A percentile compares a stretch with the other conserved stretches of the same genome.
These are phyloP conservation scores for Eremophila alpestris DNA, from an alignment of 2,797 vertebrate genomes.

Conservation along the genomic window DNA sequence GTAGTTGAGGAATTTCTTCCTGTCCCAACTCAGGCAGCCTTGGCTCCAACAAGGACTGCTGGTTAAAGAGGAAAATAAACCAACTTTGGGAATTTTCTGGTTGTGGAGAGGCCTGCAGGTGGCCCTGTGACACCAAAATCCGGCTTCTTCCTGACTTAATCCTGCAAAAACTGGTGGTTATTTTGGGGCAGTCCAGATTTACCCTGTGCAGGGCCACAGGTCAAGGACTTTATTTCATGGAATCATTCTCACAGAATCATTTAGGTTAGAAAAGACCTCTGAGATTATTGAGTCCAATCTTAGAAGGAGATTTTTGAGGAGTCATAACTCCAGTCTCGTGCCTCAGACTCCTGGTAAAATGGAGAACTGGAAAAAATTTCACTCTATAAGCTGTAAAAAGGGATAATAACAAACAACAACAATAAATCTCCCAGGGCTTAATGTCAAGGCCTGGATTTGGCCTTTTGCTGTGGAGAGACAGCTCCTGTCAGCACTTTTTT, in stretches of 20 bases:
- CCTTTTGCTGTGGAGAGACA: not conserved
- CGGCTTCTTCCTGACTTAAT: not conserved
- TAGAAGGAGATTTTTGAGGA: not conserved
- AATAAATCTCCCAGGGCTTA: not conserved
- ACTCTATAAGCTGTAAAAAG: not conserved
- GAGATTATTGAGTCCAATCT: not conserved
- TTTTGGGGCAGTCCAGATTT: not conserved
- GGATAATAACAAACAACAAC: not conserved
- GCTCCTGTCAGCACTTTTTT: constrained; percentile 44
- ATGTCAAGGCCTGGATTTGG: not conserved
- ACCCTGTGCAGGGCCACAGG: not conserved
- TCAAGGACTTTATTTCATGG: not conserved
- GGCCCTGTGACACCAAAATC: constrained; percentile 37
- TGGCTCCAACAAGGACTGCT: not conserved
- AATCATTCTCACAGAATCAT: not conserved
- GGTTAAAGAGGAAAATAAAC: not conserved
- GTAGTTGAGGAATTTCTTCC: constrained; percentile 24
- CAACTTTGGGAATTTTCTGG: not conserved
- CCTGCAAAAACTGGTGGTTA: not conserved
- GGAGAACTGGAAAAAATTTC: not conserved
- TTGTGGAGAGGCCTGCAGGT: constrained; percentile 27
- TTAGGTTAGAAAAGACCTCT: not conserved
- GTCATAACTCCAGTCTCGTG: not conserved
- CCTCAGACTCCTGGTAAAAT: not conserved
- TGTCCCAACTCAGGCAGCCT: not conserved